Conservation (phyloP, 2,888 invertebrate species). For the Thereva unica region DNA sequence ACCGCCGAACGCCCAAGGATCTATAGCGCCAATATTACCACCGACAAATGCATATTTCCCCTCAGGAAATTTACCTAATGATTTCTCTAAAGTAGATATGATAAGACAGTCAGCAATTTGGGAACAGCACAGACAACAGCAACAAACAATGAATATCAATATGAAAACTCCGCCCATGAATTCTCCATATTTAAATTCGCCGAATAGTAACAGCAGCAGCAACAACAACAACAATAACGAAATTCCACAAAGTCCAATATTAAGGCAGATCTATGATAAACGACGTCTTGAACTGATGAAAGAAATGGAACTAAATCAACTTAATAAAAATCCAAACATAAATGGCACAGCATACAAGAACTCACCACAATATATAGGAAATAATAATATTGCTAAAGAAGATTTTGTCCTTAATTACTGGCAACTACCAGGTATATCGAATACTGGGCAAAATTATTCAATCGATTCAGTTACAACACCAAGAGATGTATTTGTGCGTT, state of each 20-base stretch:
- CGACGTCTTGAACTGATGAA: conserved; percentile 39
- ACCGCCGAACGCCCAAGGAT: conserved; percentile 31
- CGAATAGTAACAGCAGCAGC: conserved; percentile 25
- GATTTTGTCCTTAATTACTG: conserved; percentile 41
- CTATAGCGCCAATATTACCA: conserved; percentile 36
- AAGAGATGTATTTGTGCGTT: conserved; percentile 57
- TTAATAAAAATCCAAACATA: conserved; percentile 28
- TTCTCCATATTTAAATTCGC: conserved; percentile 41
- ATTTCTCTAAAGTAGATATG: conserved; percentile 39
- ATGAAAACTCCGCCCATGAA: conserved; percentile 41
- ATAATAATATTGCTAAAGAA: conserved; percentile 40
- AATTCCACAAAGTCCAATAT: conserved; percentile 36
- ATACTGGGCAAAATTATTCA: conserved; percentile 40
- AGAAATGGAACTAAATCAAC: conserved; percentile 41
- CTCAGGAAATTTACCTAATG: conserved; percentile 36
- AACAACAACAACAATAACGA: conserved; percentile 35
- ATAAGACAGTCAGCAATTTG: conserved; percentile 40
- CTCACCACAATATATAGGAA: conserved; percentile 32
- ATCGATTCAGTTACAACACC: conserved; percentile 32
- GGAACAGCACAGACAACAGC: conserved; percentile 40
- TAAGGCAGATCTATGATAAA: conserved; percentile 39
- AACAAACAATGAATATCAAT: conserved; percentile 40
- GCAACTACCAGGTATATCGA: conserved; percentile 37
- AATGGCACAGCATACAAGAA: conserved; percentile 40
- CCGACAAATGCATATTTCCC: conserved; percentile 37